phyloP scores from a whole-genome alignment of 2,797 vertebrate genomes.

The Oreochromis mossambicus region DNA sequence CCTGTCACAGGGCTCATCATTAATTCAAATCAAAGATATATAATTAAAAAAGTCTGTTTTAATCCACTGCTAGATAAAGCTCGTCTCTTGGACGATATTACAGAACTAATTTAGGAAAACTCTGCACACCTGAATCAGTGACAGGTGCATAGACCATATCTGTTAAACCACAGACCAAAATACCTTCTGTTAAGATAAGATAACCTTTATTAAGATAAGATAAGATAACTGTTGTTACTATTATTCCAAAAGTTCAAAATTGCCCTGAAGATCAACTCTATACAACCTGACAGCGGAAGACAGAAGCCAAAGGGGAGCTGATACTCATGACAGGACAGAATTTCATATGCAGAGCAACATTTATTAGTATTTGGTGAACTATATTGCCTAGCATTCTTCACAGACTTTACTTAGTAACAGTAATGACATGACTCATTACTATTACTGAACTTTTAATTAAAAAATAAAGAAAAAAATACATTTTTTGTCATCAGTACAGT shows the following conservation, averaged over 20 bases:
- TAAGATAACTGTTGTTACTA: background rate
- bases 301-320: background rate
- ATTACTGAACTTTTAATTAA: background rate
- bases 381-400: background rate
- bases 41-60: no score
- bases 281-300: background rate
- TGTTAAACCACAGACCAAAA: background rate
- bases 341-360: background rate
- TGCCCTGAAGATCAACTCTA: background rate
- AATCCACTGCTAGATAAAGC: no score
- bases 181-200: background rate
- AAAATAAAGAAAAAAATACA: accelerated
- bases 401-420: background rate
- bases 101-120: background rate
- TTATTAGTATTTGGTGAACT: background rate
- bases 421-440: background rate
- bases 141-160: background rate
- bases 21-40: no score
- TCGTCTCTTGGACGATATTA: accelerated
- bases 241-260: background rate
- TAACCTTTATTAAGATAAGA: no score
- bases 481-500: background rate
- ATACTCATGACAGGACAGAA: background rate
- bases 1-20: no score
- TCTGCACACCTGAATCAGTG: background rate